A percentile compares a stretch with the other conserved stretches of the same genome.
Evolutionary conservation across 2,113 vertebrate species (phyloP).

Genomic region (Stigmatopora argus): DNA sequence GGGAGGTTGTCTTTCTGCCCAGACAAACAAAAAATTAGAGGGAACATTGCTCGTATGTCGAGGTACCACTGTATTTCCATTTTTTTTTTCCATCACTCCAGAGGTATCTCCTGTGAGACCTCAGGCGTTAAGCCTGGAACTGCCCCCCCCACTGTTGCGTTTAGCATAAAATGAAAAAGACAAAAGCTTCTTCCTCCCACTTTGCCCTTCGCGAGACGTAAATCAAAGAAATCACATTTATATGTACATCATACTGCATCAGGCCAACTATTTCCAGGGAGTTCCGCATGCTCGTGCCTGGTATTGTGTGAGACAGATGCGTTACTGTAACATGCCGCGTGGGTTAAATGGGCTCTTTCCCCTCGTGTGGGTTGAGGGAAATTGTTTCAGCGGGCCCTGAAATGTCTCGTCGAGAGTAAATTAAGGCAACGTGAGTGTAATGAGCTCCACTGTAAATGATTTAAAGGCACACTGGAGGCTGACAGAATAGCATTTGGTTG

Average conservation of each 20-base stretch:
- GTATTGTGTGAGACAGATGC: constrained; percentile 23
- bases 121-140: too few species aligned
- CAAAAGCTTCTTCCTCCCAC: constrained; percentile 42
- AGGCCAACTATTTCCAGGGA: constrained; percentile 22
- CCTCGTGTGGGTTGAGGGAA: constrained; percentile 16
- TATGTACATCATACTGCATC: constrained; percentile 29
- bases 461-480: constrained; percentile 20
- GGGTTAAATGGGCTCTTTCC: constrained; percentile 27
- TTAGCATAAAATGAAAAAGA: constrained; percentile 29
- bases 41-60: too few species aligned
- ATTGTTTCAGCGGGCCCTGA: constrained; percentile 5
- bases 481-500: constrained; percentile 6
- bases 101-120: neutral
- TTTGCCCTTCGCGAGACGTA: neutral
- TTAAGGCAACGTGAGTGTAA: constrained; percentile 30
- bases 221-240: constrained; percentile 23
- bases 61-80: too few species aligned
- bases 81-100: neutral
- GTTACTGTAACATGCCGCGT: constrained; percentile 32
- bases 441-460: constrained; percentile 21
- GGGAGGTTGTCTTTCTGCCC: too few species aligned
- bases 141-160: constrained; percentile 5
- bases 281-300: constrained; percentile 8
- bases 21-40: too few species aligned
- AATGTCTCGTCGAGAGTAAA: neutral